Percentiles rank a stretch among this genome's conserved stretches.
Evolutionary conservation across 2,113 vertebrate species (phyloP).

Genomic region (Embiotoca jacksoni): DNA sequence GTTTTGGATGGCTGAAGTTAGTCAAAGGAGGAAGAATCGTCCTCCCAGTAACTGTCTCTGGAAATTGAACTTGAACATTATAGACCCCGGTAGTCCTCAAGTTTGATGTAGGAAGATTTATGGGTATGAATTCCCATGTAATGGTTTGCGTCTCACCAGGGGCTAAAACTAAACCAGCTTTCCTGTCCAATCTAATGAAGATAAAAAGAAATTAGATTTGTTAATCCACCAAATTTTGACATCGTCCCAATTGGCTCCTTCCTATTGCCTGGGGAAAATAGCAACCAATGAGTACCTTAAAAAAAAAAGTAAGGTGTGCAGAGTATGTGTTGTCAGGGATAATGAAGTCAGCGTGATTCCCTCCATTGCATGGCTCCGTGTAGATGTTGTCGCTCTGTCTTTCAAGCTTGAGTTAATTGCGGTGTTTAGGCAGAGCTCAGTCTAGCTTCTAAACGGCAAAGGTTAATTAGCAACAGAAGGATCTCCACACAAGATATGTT

Average conservation of each 20-base stretch:
- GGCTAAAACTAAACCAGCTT: slow-evolving; percentile 62
- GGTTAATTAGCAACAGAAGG: slow-evolving; percentile 85
- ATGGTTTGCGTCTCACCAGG: slow-evolving; percentile 65
- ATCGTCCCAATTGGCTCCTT: slow-evolving; percentile 55
- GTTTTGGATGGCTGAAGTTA: slow-evolving; percentile 42
- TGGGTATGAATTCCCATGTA: slow-evolving; percentile 61
- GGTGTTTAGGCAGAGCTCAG: slow-evolving; percentile 77
- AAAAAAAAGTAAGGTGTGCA: slow-evolving; percentile 43
- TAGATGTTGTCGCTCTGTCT: slow-evolving; percentile 75
- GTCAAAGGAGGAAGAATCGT: slow-evolving; percentile 36
- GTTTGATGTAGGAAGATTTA: slow-evolving; percentile 66
- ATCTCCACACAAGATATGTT: slow-evolving; percentile 79
- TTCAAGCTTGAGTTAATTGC: slow-evolving; percentile 78
- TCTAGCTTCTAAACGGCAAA: slow-evolving; percentile 76
- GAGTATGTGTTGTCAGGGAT: slow-evolving; percentile 44
- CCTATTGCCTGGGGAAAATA: slow-evolving; percentile 53
- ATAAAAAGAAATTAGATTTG: slow-evolving; percentile 78
- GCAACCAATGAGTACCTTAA: slow-evolving; percentile 47
- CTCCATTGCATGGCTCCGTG: slow-evolving; percentile 40
- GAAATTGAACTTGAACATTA: slow-evolving; percentile 67
- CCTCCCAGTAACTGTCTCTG: slow-evolving; percentile 48
- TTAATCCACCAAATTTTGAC: slow-evolving; percentile 73
- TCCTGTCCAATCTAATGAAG: slow-evolving; percentile 60
- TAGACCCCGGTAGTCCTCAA: slow-evolving; percentile 44
- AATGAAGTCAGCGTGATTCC: slow-evolving; percentile 68